These are phyloP conservation scores for Stenotaenia linearis DNA, from an alignment of 2,888 invertebrate species.

Conservation along the genomic window DNA sequence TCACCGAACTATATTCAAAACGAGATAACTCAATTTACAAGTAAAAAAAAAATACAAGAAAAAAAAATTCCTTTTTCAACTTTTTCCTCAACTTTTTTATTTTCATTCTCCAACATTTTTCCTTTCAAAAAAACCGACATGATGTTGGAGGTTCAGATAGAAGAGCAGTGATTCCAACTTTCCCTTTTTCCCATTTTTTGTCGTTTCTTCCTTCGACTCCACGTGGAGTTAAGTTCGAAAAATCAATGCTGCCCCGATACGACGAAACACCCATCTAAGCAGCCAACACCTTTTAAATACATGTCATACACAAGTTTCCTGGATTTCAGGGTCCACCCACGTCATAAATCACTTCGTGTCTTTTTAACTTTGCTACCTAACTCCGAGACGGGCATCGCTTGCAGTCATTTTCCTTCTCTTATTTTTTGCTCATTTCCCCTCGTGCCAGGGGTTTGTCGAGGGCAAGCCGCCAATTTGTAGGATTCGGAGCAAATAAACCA, in stretches of 20 bases:
- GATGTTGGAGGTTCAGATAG: background rate
- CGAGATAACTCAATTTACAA: background rate
- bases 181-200: background rate
- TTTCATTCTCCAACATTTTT: background rate
- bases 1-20: no score
- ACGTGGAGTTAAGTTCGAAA: background rate
- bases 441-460: background rate
- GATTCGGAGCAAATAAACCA: background rate
- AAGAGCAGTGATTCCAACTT: background rate
- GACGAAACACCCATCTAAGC: background rate
- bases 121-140: background rate
- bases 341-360: background rate
- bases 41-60: background rate
- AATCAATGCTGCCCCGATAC: background rate
- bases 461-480: background rate
- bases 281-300: background rate
- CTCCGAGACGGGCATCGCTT: background rate
- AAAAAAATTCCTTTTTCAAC: background rate
- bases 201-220: background rate
- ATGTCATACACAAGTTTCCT: background rate
- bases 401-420: background rate
- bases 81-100: background rate
- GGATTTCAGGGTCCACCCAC: background rate
- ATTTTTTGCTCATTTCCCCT: background rate
- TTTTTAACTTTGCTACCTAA: background rate